Conservation (phyloP, 2,888 invertebrate species). For the Pyrochroa serraticornis region DNA sequence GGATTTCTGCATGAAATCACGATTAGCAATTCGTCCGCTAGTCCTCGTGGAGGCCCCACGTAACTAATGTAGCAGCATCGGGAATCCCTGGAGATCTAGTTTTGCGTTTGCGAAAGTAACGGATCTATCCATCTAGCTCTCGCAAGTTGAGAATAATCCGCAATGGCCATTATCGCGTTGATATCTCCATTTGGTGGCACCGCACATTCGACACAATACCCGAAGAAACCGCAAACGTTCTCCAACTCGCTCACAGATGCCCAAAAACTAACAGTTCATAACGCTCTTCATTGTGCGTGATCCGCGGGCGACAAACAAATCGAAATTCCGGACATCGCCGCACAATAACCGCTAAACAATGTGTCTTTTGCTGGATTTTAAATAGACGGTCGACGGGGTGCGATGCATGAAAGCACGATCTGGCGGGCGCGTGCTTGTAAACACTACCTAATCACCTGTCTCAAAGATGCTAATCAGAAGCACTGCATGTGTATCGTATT, state of each 20-base stretch:
- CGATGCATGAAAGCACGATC: conserved; percentile 24
- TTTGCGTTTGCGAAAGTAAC: no score
- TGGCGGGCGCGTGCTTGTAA: conserved; percentile 31
- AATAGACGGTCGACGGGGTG: conserved; percentile 10
- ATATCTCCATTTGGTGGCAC: conserved; percentile 16
- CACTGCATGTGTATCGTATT: conserved; percentile 32
- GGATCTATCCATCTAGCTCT: no score
- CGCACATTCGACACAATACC: conserved; percentile 3
- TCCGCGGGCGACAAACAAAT: conserved; percentile 32
- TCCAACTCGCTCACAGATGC: conserved; percentile 10
- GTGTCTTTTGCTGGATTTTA: not conserved
- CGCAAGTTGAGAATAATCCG: no score
- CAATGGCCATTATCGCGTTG: conserved; percentile 8
- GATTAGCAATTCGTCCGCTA: no score
- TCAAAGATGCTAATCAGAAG: conserved; percentile 37
- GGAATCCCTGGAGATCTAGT: no score
- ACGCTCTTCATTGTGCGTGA: conserved; percentile 10
- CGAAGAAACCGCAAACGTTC: conserved; percentile 8
- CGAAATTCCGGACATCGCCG: conserved; percentile 17
- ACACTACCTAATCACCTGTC: conserved; percentile 37
- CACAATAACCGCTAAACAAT: not conserved
- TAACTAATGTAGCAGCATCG: no score
- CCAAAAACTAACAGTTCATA: conserved; percentile 15
- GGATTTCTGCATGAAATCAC: no score
- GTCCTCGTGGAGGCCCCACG: no score